Conservation (phyloP, 2,888 invertebrate species). For the Drosophila histrio region DNA sequence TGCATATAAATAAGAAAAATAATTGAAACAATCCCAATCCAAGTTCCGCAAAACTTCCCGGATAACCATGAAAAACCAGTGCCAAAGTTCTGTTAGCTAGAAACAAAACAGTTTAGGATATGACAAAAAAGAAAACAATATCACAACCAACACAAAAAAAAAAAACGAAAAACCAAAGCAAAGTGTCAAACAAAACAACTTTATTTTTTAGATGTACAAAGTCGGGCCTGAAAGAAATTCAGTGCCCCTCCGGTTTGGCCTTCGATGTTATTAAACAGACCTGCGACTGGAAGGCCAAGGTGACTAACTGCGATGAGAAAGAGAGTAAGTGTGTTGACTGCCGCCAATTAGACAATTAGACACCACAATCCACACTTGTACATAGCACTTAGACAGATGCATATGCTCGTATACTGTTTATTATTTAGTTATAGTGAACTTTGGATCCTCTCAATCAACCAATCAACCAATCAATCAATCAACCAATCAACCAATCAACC, state of each 20-base stretch:
- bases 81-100: conserved; percentile 72
- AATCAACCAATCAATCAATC: conserved; percentile 2
- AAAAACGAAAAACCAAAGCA: conserved; percentile 2
- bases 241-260: conserved; percentile 98
- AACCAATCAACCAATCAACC: not conserved
- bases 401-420: conserved; percentile 21
- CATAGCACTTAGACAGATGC: conserved; percentile 52
- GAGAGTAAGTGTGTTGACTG: conserved; percentile 92
- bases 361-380: conserved; percentile 58
- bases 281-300: conserved; percentile 99
- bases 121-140: conserved; percentile 30
- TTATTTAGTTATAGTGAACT: conserved; percentile 59
- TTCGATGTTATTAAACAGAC: conserved; percentile 99
- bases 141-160: conserved; percentile 11
- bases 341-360: conserved; percentile 29
- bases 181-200: conserved; percentile 29
- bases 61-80: conserved; percentile 16
- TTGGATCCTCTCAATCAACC: conserved; percentile 30
- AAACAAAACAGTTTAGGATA: conserved; percentile 15
- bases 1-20: conserved; percentile 56
- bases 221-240: conserved; percentile 98
- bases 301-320: conserved; percentile 97
- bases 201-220: conserved; percentile 89
- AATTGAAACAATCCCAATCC: conserved; percentile 31
- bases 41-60: conserved; percentile 18